Conservation (phyloP, 2,888 invertebrate genomes). For the Eurytoma californica region DNA sequence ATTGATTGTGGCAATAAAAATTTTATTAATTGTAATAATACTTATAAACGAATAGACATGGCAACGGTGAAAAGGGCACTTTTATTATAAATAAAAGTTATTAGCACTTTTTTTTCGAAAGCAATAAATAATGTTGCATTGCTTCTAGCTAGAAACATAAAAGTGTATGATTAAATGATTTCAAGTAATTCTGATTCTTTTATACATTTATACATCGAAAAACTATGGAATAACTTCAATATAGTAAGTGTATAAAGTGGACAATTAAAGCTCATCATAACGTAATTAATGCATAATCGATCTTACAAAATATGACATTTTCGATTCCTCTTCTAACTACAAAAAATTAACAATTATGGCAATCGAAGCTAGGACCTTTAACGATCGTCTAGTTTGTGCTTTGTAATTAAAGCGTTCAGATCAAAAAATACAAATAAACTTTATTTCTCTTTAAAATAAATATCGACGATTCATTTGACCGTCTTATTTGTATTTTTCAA, state of each 20-base stretch:
- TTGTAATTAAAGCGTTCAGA: background rate
- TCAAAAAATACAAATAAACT: conserved; percentile 4
- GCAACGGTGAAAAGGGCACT: conserved; percentile 34
- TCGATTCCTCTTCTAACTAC: conserved; percentile 7
- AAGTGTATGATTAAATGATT: background rate
- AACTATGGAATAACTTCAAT: background rate
- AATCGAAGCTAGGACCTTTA: conserved; percentile 12
- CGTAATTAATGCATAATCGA: background rate
- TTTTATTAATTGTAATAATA: conserved; percentile 10
- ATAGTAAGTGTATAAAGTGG: conserved; percentile 15
- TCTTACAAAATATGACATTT: conserved; percentile 8
- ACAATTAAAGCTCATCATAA: background rate
- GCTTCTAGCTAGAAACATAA: background rate
- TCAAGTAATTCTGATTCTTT: background rate
- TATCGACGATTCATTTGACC: background rate
- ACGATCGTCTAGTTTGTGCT: conserved; percentile 4
- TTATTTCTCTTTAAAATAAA: background rate
- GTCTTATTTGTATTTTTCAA: conserved; percentile 22
- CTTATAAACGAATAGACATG: conserved; percentile 32
- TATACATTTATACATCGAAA: conserved; percentile 38
- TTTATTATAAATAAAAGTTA: background rate
- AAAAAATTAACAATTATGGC: conserved; percentile 33
- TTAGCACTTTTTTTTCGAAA: background rate
- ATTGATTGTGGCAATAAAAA: background rate
- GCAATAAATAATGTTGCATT: background rate